A percentile compares a stretch with the other conserved stretches of the same genome.
These are phyloP conservation scores for Hormiphora californensis DNA, from an alignment of 37 sponge, comb jelly and placozoan species.

Conservation along the genomic window DNA sequence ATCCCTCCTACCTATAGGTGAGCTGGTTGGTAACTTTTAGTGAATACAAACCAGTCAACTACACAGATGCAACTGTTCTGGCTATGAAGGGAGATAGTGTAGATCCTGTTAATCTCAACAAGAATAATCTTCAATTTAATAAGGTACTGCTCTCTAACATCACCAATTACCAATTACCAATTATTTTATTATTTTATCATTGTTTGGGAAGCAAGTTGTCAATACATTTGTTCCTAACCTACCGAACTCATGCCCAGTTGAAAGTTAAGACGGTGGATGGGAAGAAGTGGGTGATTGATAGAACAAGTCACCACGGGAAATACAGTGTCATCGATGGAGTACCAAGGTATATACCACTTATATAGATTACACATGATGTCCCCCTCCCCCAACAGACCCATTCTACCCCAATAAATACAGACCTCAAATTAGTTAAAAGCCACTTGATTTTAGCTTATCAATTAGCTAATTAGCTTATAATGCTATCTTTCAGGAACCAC, in stretches of 20 bases:
- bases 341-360: background rate
- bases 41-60: constrained; percentile 86
- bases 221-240: background rate
- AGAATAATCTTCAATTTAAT: constrained; percentile 29
- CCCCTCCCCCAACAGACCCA: constrained; percentile 64
- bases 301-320: constrained; percentile 39
- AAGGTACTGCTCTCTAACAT: too few species aligned
- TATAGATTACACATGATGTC: background rate
- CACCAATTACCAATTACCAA: too few species aligned
- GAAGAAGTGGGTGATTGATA: background rate
- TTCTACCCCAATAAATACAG: too few species aligned
- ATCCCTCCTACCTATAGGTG: too few species aligned
- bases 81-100: background rate
- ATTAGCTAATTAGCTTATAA: background rate
- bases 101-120: background rate
- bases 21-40: constrained; percentile 77
- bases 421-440: too few species aligned
- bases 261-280: background rate
- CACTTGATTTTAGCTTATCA: too few species aligned
- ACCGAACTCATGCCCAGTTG: background rate
- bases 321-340: constrained; percentile 18
- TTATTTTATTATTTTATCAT: too few species aligned
- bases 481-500: constrained; percentile 67
- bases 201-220: too few species aligned
- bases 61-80: constrained; percentile 72